Evolutionary conservation across 2,113 vertebrate genomes (phyloP).

Genomic region (Passer montanus): DNA sequence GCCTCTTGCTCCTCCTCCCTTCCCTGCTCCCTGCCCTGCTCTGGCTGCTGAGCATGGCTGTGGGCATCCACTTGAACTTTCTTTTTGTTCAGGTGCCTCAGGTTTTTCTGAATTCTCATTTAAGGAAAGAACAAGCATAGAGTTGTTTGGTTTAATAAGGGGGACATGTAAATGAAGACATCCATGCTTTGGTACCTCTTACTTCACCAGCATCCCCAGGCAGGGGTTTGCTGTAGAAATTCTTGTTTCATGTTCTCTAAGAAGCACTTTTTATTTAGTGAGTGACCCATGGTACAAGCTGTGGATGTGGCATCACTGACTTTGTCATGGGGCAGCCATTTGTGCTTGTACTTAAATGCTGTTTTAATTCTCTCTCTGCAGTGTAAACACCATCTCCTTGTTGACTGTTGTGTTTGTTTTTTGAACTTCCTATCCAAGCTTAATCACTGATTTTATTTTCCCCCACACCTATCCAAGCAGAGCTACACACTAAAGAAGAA

Average conservation of each 20-base stretch:
- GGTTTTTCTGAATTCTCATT: background rate
- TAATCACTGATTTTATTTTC: background rate
- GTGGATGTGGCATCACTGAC: background rate
- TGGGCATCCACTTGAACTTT: background rate
- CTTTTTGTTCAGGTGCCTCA: background rate
- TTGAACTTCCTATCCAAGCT: background rate
- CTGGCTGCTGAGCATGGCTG: background rate
- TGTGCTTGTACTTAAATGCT: background rate
- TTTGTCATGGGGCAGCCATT: background rate
- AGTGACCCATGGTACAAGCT: background rate
- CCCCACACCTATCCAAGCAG: background rate
- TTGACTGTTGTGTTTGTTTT: background rate
- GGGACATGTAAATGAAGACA: background rate
- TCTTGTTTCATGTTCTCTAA: background rate
- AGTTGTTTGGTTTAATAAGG: background rate
- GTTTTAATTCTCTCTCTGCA: background rate
- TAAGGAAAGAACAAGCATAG: background rate
- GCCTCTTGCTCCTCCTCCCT: slow-evolving; percentile 5
- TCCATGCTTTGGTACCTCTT: background rate
- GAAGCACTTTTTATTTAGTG: background rate
- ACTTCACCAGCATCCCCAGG: background rate
- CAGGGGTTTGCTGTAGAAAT: background rate
- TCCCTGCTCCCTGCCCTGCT: background rate
- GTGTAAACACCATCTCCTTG: background rate
- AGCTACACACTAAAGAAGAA: slow-evolving; percentile 21